phyloP scores from a whole-genome alignment of 2,113 vertebrate genomes.

The Bos taurus region ARS-UCD2.0 NC_037356.1:39701001-39701500 shows the following conservation, averaged over 20 bases:
- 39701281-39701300: neutral
- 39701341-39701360: neutral
- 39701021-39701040: rapidly evolving
- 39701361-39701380: neutral
- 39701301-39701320: neutral
- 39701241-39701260: neutral
- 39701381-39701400: neutral
- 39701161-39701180: neutral
- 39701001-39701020: neutral
- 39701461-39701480: neutral
- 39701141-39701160: neutral
- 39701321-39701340: neutral
- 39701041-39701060: neutral
- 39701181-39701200: rapidly evolving
- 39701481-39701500: neutral
- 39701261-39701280: neutral
- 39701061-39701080: slow-evolving; percentile 32
- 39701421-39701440: too few relatives aligned
- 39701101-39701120: neutral
- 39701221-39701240: neutral
- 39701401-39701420: neutral
- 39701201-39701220: rapidly evolving
- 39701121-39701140: neutral
- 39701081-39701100: slow-evolving; percentile 19
- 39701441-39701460: neutral